Evolutionary conservation across 2,797 vertebrate genomes (phyloP).

Genomic region (Catharus ustulatus): DNA sequence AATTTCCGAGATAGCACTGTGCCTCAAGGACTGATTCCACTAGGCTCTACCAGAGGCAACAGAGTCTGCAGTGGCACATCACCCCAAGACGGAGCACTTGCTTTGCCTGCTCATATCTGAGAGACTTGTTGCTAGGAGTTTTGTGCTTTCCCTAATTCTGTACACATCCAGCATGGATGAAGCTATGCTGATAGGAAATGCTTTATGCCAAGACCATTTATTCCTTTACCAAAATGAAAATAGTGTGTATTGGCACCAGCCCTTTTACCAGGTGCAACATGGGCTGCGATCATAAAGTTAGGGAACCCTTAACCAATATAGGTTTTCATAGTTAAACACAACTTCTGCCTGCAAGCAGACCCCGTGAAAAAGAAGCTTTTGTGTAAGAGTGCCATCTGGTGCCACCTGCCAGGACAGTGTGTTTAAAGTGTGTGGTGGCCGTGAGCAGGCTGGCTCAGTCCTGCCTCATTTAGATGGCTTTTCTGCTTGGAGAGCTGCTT

Average conservation of each 20-base stretch:
- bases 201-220: background rate
- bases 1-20: background rate
- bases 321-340: background rate
- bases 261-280: background rate
- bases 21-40: background rate
- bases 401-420: constrained; percentile 46
- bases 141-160: background rate
- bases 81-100: fast-evolving
- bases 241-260: background rate
- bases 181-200: background rate
- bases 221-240: background rate
- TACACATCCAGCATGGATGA: background rate
- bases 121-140: background rate
- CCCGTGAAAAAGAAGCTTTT: constrained; percentile 24
- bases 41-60: background rate
- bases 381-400: constrained; percentile 64
- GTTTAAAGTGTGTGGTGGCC: background rate
- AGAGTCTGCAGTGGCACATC: background rate
- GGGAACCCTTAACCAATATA: background rate
- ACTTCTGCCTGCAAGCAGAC: background rate
- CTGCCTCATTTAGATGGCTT: background rate
- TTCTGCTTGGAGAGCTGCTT: constrained; percentile 13
- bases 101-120: background rate
- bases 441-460: background rate
- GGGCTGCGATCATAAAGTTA: background rate